Evolutionary conservation across 2,888 invertebrate genomes (phyloP), one percentile per base, ranked within the genome.

Genomic region (Heteromurus nitidus): DNA sequence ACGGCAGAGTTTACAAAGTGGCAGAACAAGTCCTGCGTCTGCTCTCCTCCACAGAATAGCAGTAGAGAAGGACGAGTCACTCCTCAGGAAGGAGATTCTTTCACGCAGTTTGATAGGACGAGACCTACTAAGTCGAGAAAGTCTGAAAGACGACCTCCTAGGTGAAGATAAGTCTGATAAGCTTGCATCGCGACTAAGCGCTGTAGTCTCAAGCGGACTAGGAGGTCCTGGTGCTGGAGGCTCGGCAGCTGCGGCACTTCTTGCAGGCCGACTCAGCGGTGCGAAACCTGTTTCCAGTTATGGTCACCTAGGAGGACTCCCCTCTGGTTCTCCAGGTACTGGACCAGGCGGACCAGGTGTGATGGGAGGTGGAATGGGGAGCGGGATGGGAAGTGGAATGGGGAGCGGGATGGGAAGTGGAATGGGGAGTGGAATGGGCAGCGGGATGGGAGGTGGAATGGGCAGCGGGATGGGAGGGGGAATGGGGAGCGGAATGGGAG

Each of bases 181-280:
- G 69, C 82, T 84, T n/a, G 74, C 83, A 30, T 74, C 84, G 0
- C 67, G 85, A 18, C 80, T 85, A 26, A 82, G 77, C 74, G 73
- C 84, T 47, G 79, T 70, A 55, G 75, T 74, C n/a, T 79, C 74
- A 7, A 36, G 62, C 1, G 42, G 64, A 22, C 44, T 68, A n/a
- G 60, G 58, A 28, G 72, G 77, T 28, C 30, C 31, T 2, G 82
- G 77, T 69, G 77, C 36, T 18, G 67, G 72, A 28, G 82, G 79
- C 31, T 55, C 83, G 22, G 80, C 83, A 16, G 53, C 74, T 18
- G 68, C 64, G 50, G 84, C 62, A 16, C 72, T 82, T 5, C 80
- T 83, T 30, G 82, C 82, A 7, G 80, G 82, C 0, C 77, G 82
- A 0, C 69, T 75, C 26, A 50, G 80, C 90, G 90, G 80, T 92